A percentile compares a stretch with the other conserved stretches of the same genome.
Conservation (phyloP, 2,113 vertebrate genomes). For the Rhea pennata region DNA sequence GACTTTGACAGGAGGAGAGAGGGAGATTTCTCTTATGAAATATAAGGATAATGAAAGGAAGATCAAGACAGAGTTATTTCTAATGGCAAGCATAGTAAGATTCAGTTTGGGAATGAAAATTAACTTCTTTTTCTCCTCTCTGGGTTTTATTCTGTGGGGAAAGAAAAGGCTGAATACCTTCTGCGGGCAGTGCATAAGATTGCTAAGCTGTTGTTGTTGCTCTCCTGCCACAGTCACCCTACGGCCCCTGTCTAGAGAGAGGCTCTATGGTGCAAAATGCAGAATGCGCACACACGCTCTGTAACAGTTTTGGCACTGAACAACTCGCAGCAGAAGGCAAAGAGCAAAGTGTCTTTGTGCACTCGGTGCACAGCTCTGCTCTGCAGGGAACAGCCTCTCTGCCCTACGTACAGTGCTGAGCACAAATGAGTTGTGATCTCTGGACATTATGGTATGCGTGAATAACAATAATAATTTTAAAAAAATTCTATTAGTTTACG, state of each 20-base stretch:
- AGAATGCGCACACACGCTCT: too few species aligned
- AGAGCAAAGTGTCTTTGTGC: not conserved
- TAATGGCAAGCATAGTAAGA: conserved; percentile 32
- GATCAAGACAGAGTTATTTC: conserved; percentile 22
- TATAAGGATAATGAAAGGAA: conserved; percentile 40
- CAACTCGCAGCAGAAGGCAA: not conserved
- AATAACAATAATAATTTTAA: not conserved
- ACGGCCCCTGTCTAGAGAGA: not conserved
- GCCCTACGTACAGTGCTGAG: not conserved
- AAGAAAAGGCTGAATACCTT: not conserved
- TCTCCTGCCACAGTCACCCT: fast-evolving
- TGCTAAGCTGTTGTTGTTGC: not conserved
- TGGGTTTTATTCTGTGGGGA: not conserved
- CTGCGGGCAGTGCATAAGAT: not conserved
- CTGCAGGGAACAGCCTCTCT: not conserved
- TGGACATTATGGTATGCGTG: fast-evolving
- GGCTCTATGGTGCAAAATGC: not conserved
- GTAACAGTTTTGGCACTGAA: not conserved
- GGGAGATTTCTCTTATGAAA: conserved; percentile 10
- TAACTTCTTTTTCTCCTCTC: not conserved
- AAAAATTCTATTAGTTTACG: not conserved
- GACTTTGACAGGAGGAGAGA: not conserved
- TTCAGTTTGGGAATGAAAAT: conserved; percentile 7
- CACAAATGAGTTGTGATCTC: not conserved
- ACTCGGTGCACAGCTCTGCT: not conserved